A percentile compares a stretch with the other conserved stretches of the same genome.
Conservation (phyloP, 2,888 invertebrate species). For the Amblyjoppa proteus region DNA sequence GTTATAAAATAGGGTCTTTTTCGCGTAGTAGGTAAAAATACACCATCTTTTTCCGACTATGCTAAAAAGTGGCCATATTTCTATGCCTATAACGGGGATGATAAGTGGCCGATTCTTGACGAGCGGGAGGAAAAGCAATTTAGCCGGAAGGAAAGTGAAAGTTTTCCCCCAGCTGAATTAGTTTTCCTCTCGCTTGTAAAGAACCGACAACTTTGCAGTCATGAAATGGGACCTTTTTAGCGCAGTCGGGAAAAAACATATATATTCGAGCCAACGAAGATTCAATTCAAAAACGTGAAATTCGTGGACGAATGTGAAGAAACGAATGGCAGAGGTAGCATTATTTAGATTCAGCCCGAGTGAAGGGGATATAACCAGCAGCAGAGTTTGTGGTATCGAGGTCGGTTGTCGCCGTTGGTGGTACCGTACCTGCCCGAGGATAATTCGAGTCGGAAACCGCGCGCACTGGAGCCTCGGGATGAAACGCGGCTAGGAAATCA, state of each 20-base stretch:
- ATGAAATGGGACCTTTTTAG: not conserved
- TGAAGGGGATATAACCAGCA: not conserved
- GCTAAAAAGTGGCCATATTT: too few species aligned
- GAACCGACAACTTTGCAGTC: not conserved
- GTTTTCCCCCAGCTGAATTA: too few species aligned
- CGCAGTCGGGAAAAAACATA: not conserved
- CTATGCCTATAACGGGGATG: too few species aligned
- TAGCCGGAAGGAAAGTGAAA: too few species aligned
- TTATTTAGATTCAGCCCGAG: not conserved
- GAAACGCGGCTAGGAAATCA: slow-evolving; percentile 30
- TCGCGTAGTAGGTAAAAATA: too few species aligned
- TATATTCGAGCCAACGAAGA: not conserved
- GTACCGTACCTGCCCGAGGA: slow-evolving; percentile 2
- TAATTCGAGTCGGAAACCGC: slow-evolving; percentile 10
- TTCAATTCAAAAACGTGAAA: not conserved
- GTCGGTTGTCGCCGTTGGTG: slow-evolving; percentile 18
- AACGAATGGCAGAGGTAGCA: not conserved
- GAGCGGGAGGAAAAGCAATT: too few species aligned
- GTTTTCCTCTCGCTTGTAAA: too few species aligned
- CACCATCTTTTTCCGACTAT: too few species aligned
- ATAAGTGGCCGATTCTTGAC: too few species aligned
- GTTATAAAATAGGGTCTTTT: too few species aligned
- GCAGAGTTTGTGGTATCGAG: not conserved
- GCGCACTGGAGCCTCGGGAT: slow-evolving; percentile 6
- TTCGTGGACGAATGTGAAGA: not conserved